Evolutionary conservation across 2,888 invertebrate genomes (phyloP).

Genomic region (Thumatha senex): DNA sequence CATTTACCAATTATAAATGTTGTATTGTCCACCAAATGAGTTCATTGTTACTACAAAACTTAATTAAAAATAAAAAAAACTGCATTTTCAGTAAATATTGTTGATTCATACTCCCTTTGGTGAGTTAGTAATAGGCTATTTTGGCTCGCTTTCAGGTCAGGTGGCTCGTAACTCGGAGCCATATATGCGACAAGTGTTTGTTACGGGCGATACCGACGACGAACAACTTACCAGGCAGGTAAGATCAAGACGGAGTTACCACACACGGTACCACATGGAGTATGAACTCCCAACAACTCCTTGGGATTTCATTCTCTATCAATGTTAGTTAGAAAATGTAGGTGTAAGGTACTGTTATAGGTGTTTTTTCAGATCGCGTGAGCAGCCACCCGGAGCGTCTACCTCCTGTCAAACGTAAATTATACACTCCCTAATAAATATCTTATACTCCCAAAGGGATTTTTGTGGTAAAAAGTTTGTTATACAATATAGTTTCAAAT

Average conservation of each 20-base stretch:
- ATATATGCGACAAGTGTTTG: conserved; percentile 96
- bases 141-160: conserved; percentile 84
- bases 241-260: conserved; percentile 48
- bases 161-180: conserved; percentile 98
- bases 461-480: conserved; percentile 15
- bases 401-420: conserved; percentile 70
- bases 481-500: background rate
- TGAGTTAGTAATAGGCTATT: conserved; percentile 63
- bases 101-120: conserved; percentile 28
- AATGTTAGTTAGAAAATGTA: conserved; percentile 27
- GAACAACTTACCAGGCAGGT: conserved; percentile 87
- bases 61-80: background rate
- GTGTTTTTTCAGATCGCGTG: conserved; percentile 72
- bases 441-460: conserved; percentile 31
- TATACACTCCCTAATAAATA: conserved; percentile 44
- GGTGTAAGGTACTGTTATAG: conserved; percentile 66
- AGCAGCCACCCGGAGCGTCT: conserved; percentile 55
- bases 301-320: conserved; percentile 67
- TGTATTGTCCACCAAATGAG: background rate
- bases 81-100: conserved; percentile 12
- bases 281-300: conserved; percentile 59
- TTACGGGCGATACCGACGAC: conserved; percentile 86
- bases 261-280: conserved; percentile 38
- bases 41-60: background rate
- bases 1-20: no score